Percentiles rank a stretch among this genome's conserved stretches.
Conservation (phyloP, 2,888 invertebrate genomes). For the Venusia cambrica region DNA sequence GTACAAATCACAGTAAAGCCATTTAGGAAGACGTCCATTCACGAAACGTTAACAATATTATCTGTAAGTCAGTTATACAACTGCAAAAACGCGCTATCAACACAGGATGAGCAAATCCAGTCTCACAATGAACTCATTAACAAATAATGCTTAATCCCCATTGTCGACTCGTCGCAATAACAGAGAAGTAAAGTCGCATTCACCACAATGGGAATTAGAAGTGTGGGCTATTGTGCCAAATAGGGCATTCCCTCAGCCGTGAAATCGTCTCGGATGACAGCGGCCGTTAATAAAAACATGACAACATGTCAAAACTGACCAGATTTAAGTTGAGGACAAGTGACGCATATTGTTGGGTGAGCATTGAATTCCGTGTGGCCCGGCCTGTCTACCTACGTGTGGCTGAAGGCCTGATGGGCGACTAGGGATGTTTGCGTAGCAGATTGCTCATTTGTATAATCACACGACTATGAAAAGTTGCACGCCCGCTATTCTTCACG, state of each 20-base stretch:
- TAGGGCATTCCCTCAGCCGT: constrained; percentile 67
- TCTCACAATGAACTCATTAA: constrained; percentile 61
- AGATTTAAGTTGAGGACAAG: constrained; percentile 75
- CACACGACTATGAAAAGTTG: constrained; percentile 53
- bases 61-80: constrained; percentile 39
- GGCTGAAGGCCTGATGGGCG: no score
- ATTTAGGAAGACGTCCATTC: constrained; percentile 21
- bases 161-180: constrained; percentile 65
- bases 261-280: constrained; percentile 64
- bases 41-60: constrained; percentile 24
- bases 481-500: constrained; percentile 63
- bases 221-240: constrained; percentile 71
- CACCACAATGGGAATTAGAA: constrained; percentile 71
- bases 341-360: constrained; percentile 62
- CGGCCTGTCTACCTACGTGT: constrained; percentile 68
- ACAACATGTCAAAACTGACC: constrained; percentile 79
- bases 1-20: constrained; percentile 16
- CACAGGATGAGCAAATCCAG: constrained; percentile 48
- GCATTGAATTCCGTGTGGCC: constrained; percentile 76
- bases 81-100: constrained; percentile 37
- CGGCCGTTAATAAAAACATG: constrained; percentile 78
- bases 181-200: constrained; percentile 62
- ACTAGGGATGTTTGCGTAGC: constrained; percentile 69
- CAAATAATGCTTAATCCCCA: constrained; percentile 72
- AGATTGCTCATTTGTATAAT: constrained; percentile 65